phyloP scores from a whole-genome alignment of 2,797 vertebrate genomes.

The Pterois miles region DNA sequence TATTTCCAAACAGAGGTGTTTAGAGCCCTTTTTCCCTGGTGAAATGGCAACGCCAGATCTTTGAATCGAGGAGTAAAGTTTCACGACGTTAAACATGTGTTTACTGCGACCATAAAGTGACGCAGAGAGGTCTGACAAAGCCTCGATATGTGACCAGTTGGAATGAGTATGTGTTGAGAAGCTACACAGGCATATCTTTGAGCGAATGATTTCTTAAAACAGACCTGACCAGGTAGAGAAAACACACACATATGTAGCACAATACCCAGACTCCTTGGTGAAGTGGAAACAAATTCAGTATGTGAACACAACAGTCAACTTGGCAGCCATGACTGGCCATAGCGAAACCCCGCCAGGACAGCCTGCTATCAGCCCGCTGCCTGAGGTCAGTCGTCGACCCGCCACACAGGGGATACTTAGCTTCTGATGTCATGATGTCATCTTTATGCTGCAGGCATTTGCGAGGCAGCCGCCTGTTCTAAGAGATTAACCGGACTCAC shows the following conservation, averaged over 20 bases:
- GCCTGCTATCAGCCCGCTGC: conserved; percentile 51
- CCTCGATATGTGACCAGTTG: background rate
- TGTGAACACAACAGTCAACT: conserved; percentile 34
- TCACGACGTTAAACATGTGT: background rate
- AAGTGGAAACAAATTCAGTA: conserved; percentile 43
- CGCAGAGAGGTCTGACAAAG: background rate
- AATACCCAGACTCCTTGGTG: background rate
- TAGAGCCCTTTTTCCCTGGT: conserved; percentile 19
- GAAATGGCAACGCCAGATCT: conserved; percentile 28
- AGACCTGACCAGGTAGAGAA: background rate
- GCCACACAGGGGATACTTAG: conserved; percentile 50
- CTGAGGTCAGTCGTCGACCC: conserved; percentile 51
- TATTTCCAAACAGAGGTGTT: conserved; percentile 46
- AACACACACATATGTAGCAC: background rate
- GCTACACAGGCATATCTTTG: background rate
- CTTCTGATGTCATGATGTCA: conserved; percentile 70
- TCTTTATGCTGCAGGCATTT: conserved; percentile 46
- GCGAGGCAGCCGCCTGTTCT: conserved; percentile 42
- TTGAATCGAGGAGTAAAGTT: conserved; percentile 22
- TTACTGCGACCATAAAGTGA: background rate
- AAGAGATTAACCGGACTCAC: conserved; percentile 55
- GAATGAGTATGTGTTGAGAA: background rate
- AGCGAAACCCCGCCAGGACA: conserved; percentile 38
- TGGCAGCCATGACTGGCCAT: conserved; percentile 20
- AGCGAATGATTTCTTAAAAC: background rate